phyloP scores from a whole-genome alignment of 2,113 vertebrate genomes.

The Hiodon tergisus region DNA sequence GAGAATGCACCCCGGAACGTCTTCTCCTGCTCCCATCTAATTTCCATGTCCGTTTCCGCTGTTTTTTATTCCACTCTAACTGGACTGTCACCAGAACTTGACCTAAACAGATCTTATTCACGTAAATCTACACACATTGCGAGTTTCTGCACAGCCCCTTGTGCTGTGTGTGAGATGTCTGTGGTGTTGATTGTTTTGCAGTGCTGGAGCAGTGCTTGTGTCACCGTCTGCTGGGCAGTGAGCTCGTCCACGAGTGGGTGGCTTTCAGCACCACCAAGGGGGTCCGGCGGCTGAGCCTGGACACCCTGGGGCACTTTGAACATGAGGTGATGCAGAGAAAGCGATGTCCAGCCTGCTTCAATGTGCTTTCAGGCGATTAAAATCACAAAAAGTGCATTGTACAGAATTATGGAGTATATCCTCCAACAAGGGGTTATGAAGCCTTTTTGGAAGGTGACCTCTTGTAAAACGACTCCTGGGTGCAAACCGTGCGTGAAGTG shows the following conservation, averaged over 20 bases:
- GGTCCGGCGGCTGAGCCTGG: conserved; percentile 45
- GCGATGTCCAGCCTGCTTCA: neutral
- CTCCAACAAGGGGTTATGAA: too few species aligned
- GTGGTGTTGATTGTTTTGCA: conserved; percentile 33
- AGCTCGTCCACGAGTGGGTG: conserved; percentile 69
- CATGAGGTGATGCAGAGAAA: conserved; percentile 64
- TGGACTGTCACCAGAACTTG: too few species aligned
- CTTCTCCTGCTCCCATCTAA: too few species aligned
- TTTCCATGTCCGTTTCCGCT: too few species aligned
- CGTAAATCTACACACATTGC: neutral
- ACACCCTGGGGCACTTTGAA: conserved; percentile 70
- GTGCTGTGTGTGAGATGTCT: neutral
- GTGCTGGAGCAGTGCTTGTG: conserved; percentile 78
- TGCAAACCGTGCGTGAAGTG: too few species aligned
- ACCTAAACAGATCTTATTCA: too few species aligned
- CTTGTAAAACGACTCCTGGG: neutral
- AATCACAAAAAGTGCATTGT: too few species aligned
- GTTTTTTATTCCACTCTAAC: too few species aligned
- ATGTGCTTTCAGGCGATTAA: too few species aligned
- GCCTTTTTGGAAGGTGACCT: too few species aligned
- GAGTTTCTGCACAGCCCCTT: neutral
- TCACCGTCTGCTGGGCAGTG: conserved; percentile 56
- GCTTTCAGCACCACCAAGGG: conserved; percentile 69
- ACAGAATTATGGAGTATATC: too few species aligned
- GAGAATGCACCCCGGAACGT: too few species aligned